Evolutionary conservation across 2,888 invertebrate species (phyloP).

Genomic region (Linnaemya vulpina): DNA sequence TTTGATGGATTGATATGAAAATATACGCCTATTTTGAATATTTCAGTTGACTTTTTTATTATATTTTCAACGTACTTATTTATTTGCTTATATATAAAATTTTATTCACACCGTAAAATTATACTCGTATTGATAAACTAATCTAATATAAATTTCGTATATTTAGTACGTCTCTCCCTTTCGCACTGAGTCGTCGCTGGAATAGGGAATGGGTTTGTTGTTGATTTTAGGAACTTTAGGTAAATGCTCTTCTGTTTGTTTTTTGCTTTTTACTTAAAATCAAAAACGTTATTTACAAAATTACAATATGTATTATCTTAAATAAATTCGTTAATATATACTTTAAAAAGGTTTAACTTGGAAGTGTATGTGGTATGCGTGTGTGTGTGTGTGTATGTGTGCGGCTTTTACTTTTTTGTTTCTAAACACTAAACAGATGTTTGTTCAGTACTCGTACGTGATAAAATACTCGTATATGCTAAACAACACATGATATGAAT

Average conservation of each 20-base stretch:
- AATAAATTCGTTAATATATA: constrained; percentile 61
- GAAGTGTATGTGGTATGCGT: constrained; percentile 48
- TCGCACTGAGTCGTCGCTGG: not conserved
- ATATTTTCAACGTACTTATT: constrained; percentile 21
- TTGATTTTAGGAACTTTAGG: constrained; percentile 62
- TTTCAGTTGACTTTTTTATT: constrained; percentile 13
- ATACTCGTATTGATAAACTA: constrained; percentile 11
- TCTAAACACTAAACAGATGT: constrained; percentile 14
- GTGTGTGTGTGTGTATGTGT: constrained; percentile 1
- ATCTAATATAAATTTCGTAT: constrained; percentile 16
- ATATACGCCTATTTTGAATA: too few species aligned
- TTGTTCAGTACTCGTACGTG: constrained; percentile 6
- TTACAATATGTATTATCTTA: constrained; percentile 52
- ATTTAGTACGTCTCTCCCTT: constrained; percentile 39
- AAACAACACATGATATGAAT: constrained; percentile 74
- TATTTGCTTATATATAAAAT: constrained; percentile 17
- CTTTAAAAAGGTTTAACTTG: constrained; percentile 27
- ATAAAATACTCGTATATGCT: constrained; percentile 22
- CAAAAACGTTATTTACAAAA: constrained; percentile 66
- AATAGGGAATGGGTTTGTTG: constrained; percentile 7
- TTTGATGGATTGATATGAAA: too few species aligned
- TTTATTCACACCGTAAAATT: constrained; percentile 46
- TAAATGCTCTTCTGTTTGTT: constrained; percentile 55
- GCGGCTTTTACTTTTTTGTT: not conserved
- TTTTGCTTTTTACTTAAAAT: constrained; percentile 36